A percentile compares a stretch with the other conserved stretches of the same genome.
phyloP scores from a whole-genome alignment of 2,888 invertebrate genomes.

The Caenorhabditis afra region DNA sequence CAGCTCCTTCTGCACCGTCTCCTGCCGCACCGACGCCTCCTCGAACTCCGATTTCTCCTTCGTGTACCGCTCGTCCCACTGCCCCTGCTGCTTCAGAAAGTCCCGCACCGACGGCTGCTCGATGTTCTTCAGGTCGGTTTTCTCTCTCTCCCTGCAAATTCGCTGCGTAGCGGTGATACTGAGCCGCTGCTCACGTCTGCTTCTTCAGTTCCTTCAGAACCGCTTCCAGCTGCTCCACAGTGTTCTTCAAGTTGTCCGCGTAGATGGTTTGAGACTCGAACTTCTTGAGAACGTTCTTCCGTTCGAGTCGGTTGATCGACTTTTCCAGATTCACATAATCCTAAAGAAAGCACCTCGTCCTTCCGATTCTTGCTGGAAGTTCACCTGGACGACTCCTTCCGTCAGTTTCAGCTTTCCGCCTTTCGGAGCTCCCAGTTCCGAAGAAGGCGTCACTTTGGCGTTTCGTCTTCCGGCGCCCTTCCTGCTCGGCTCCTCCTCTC shows the following conservation, averaged over 20 bases:
- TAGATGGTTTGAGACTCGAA: slow-evolving; percentile 80
- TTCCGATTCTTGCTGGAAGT: background rate
- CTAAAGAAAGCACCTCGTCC: slow-evolving; percentile 18
- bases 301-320: slow-evolving; percentile 80
- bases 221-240: slow-evolving; percentile 80
- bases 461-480: slow-evolving; percentile 41
- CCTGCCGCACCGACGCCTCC: slow-evolving; percentile 81
- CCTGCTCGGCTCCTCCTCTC: slow-evolving; percentile 29
- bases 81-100: slow-evolving; percentile 80
- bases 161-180: background rate
- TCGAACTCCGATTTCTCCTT: slow-evolving; percentile 82
- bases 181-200: slow-evolving; percentile 76
- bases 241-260: slow-evolving; percentile 80
- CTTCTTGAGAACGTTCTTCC: slow-evolving; percentile 80
- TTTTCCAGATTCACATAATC: slow-evolving; percentile 82
- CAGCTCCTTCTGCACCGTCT: slow-evolving; percentile 81
- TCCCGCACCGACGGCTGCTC: slow-evolving; percentile 81
- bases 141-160: slow-evolving; percentile 81
- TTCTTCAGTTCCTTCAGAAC: slow-evolving; percentile 80
- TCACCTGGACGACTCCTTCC: slow-evolving; percentile 75
- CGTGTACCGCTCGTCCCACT: slow-evolving; percentile 80
- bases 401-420: slow-evolving; percentile 74
- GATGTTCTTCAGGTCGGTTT: slow-evolving; percentile 81
- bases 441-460: slow-evolving; percentile 54
- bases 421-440: slow-evolving; percentile 16